Base-by-base conservation (phyloP, 2,888 invertebrate species). In the Epsilonema sp. region DNA sequence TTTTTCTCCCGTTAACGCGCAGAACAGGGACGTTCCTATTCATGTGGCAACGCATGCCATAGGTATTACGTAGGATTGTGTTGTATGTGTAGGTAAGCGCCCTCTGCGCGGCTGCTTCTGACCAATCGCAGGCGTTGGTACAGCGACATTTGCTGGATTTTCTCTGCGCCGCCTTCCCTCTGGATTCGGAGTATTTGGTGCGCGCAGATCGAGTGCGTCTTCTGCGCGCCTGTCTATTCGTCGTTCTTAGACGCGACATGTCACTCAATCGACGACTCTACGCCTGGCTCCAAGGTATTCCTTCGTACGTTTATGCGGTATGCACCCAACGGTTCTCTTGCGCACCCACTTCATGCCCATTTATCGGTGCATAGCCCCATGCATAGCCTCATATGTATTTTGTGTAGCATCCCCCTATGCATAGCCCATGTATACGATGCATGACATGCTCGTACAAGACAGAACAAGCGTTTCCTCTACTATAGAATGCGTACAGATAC, bases 91-190 rank as follows among this genome's bases (percentile, higher is more conserved):
- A 78, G 78, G 78, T 82, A 58, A 74, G 76, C 26, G 81, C 81
- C 13, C 65, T 85, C 49, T 82, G 80, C 63, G 77, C 78, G 13
- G 78, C 81, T 49, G 76, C 83, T 25, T n/a, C n/a, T n/a, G 80
- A 82, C 64, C 84, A 85, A 67, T 72, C 72, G 26, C 76, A 78
- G 57, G 79, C 82, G 47, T 67, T 89, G 53, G 85, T 86, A 31
- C 86, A 87, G 69, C 72, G 87, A 51, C 78, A 80, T 59, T 78
- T 82, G 19, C 70, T 87, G 51, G 87, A 87, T 65, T 76, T 87
- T 54, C 69, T 87, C 37, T 69, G 82, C 55, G 70, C 79, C 4
- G 82, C 82, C 24, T 82, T 86, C 65, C 85, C 85, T 19, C 77
- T 85, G 73, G 80, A 79, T 58, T 77, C 75, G 50, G 79, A 80